Conservation (phyloP, 2,888 invertebrate species). For the Tetragnatha montana region DNA sequence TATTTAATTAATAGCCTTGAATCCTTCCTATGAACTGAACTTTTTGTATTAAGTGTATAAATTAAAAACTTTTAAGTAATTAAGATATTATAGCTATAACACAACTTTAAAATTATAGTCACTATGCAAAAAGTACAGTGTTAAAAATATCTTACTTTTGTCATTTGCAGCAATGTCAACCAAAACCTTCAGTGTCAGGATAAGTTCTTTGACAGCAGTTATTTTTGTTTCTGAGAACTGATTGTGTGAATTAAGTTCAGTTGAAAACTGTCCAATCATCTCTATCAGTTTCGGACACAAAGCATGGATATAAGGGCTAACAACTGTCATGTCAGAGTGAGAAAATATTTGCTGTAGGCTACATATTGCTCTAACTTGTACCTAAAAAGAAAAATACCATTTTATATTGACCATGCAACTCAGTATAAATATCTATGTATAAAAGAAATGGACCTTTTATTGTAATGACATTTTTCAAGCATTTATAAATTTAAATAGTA, state of each 20-base stretch:
- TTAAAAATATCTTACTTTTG: slow-evolving; percentile 82
- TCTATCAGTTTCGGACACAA: slow-evolving; percentile 87
- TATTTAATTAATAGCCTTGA: not conserved
- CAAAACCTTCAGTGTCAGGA: slow-evolving; percentile 85
- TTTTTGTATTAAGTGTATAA: too few species aligned
- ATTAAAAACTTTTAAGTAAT: not conserved
- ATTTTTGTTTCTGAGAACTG: slow-evolving; percentile 82
- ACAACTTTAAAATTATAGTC: not conserved
- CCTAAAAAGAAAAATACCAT: slow-evolving; percentile 77
- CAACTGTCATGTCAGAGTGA: slow-evolving; percentile 83
- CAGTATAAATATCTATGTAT: slow-evolving; percentile 74
- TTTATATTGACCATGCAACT: too few species aligned
- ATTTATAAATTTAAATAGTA: slow-evolving; percentile 1
- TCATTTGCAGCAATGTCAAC: slow-evolving; percentile 85
- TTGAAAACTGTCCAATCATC: slow-evolving; percentile 80
- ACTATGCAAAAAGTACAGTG: not conserved
- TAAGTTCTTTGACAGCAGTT: slow-evolving; percentile 83
- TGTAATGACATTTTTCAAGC: not conserved
- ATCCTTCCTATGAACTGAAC: too few species aligned
- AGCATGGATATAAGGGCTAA: slow-evolving; percentile 87
- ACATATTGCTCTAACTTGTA: slow-evolving; percentile 87
- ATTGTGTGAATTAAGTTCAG: slow-evolving; percentile 81
- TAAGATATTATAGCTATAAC: not conserved
- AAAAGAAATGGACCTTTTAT: not conserved
- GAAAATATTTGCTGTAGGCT: slow-evolving; percentile 86